phyloP scores from a whole-genome alignment of 2,113 vertebrate species.

The Scatophagus argus region DNA sequence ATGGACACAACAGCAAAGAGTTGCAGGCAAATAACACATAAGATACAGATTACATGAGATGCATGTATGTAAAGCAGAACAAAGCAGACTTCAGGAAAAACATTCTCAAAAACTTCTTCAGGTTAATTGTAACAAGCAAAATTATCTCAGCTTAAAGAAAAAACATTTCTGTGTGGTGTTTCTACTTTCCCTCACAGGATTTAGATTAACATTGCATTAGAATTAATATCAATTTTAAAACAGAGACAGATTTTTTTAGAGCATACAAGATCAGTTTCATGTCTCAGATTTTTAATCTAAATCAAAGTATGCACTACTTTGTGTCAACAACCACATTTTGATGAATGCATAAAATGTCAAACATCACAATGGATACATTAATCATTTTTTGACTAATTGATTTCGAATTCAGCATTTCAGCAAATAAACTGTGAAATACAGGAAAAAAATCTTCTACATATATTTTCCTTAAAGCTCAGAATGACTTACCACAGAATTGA shows the following conservation, averaged over 20 bases:
- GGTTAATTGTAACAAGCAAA: not conserved
- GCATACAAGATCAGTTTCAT: not conserved
- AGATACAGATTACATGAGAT: not conserved
- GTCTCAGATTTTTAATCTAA: not conserved
- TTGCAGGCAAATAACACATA: too few relatives aligned
- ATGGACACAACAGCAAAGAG: not conserved
- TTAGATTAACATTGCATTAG: not conserved
- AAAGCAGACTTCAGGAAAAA: not conserved
- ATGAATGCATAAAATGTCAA: not conserved
- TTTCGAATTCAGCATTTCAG: not conserved
- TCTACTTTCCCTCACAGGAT: not conserved
- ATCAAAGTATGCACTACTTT: too few relatives aligned
- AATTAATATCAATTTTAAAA: not conserved
- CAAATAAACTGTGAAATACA: not conserved
- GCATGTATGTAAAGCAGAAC: not conserved
- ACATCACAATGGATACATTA: not conserved
- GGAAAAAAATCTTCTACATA: not conserved
- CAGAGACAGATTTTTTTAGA: not conserved
- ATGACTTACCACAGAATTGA: constrained; percentile 27
- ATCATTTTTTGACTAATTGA: not conserved
- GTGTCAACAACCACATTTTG: not conserved
- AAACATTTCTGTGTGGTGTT: not conserved
- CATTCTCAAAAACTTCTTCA: not conserved
- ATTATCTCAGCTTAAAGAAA: not conserved
- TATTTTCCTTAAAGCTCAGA: not conserved